Percentiles rank a stretch among this genome's conserved stretches.
These are phyloP conservation scores for Aepyceros melampus DNA, from an alignment of 2,113 vertebrate genomes.

Conservation along the genomic window DNA sequence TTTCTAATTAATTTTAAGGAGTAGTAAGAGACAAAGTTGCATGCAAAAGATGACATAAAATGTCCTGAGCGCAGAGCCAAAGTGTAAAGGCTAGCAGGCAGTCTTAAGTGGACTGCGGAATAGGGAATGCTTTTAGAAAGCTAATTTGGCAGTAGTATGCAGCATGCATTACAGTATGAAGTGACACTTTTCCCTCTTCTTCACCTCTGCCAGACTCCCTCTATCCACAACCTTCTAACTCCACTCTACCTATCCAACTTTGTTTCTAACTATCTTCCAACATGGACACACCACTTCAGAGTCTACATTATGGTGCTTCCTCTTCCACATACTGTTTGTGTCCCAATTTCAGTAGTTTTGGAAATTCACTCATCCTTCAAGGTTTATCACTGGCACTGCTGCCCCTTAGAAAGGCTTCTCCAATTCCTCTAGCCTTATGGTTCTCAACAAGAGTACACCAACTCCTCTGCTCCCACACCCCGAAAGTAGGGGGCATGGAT, in stretches of 20 bases:
- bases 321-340: background rate
- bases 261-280: conserved; percentile 16
- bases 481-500: background rate
- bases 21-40: background rate
- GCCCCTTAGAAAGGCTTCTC: background rate
- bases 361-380: background rate
- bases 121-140: background rate
- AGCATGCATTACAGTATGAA: background rate
- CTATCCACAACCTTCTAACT: background rate
- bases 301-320: background rate
- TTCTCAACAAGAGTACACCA: background rate
- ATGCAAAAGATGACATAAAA: background rate
- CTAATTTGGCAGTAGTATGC: background rate
- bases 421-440: background rate
- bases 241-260: background rate
- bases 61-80: background rate
- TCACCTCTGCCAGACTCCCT: background rate
- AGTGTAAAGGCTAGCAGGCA: background rate
- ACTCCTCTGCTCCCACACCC: background rate
- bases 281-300: background rate
- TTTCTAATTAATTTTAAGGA: conserved; percentile 36
- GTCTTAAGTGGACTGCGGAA: background rate
- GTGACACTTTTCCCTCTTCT: background rate
- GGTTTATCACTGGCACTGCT: background rate
- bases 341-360: background rate